phyloP scores from a whole-genome alignment of 1,140 invertebrate genomes.

The Coboldia fuscipes region DNA sequence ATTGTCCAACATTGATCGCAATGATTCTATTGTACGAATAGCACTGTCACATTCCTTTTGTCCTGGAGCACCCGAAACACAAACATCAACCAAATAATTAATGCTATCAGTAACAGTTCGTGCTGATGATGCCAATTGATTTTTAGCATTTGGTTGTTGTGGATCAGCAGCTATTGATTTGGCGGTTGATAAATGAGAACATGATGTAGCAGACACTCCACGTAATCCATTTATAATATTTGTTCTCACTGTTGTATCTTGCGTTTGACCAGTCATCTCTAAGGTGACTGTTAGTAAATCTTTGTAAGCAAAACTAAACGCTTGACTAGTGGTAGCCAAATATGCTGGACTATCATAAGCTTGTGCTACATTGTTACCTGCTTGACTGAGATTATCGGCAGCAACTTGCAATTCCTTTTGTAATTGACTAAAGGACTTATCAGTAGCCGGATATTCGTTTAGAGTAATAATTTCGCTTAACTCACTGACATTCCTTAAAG shows the following conservation, averaged over 20 bases:
- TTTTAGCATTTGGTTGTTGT: constrained; percentile 72
- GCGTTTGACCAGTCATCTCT: constrained; percentile 61
- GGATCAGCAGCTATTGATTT: constrained; percentile 80
- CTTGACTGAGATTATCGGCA: constrained; percentile 60
- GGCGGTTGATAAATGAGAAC: constrained; percentile 66
- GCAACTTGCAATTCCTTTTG: constrained; percentile 67
- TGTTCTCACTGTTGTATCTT: constrained; percentile 42
- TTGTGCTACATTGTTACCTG: constrained; percentile 56
- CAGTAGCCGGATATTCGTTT: constrained; percentile 45
- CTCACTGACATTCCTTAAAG: constrained; percentile 59
- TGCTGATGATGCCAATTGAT: constrained; percentile 66
- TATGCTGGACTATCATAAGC: constrained; percentile 40
- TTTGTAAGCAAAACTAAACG: constrained; percentile 60
- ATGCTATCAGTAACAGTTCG: constrained; percentile 82
- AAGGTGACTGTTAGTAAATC: constrained; percentile 52
- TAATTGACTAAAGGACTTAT: constrained; percentile 58
- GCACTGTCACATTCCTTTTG: constrained; percentile 95
- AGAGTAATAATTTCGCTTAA: constrained; percentile 48
- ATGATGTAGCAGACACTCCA: constrained; percentile 70
- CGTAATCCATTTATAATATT: constrained; percentile 72
- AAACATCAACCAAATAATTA: constrained; percentile 70
- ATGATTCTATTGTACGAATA: constrained; percentile 76
- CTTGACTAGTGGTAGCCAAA: constrained; percentile 47
- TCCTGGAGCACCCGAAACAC: constrained; percentile 65
- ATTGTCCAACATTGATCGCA: constrained; percentile 62